These are phyloP conservation scores for Ctenochaetus hawaiiensis DNA, from an alignment of 2,797 vertebrate genomes.

Conservation along the genomic window DNA sequence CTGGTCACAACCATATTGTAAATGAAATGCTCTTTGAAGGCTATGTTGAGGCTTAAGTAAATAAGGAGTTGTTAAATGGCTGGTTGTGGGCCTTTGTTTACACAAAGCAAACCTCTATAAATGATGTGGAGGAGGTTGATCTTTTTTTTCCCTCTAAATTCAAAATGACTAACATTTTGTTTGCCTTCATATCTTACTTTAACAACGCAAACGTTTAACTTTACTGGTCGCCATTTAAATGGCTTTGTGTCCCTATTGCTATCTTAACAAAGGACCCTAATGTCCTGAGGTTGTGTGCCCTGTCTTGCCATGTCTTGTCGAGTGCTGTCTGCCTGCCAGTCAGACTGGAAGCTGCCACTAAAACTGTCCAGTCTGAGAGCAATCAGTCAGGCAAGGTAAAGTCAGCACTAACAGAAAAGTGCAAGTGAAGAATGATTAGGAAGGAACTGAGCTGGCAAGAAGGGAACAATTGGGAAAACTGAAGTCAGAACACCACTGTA, in stretches of 20 bases:
- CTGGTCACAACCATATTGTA: conserved; percentile 6
- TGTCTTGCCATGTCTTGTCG: conserved; percentile 35
- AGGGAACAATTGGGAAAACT: neutral
- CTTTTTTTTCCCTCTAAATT: neutral
- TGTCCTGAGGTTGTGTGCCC: conserved; percentile 24
- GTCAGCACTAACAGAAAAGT: conserved; percentile 41
- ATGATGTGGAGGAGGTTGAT: neutral
- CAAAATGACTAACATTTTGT: neutral
- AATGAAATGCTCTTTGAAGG: conserved; percentile 11
- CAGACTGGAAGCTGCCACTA: conserved; percentile 30
- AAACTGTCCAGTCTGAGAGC: conserved; percentile 32
- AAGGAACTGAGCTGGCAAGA: conserved; percentile 16
- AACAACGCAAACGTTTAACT: conserved; percentile 19
- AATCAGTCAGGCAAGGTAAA: conserved; percentile 27
- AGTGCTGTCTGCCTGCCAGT: conserved; percentile 10
- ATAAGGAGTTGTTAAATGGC: conserved; percentile 10
- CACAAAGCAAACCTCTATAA: conserved; percentile 23
- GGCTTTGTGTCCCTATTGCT: neutral
- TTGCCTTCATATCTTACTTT: neutral
- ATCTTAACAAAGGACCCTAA: conserved; percentile 23
- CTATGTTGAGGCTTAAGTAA: conserved; percentile 32
- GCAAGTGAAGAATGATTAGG: conserved; percentile 25
- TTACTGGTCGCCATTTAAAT: conserved; percentile 37
- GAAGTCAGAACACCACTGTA: neutral
- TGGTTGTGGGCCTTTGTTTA: conserved; percentile 31